These are phyloP conservation scores for Nudaria mundana DNA, from an alignment of 2,888 invertebrate species.

Conservation along the genomic window DNA sequence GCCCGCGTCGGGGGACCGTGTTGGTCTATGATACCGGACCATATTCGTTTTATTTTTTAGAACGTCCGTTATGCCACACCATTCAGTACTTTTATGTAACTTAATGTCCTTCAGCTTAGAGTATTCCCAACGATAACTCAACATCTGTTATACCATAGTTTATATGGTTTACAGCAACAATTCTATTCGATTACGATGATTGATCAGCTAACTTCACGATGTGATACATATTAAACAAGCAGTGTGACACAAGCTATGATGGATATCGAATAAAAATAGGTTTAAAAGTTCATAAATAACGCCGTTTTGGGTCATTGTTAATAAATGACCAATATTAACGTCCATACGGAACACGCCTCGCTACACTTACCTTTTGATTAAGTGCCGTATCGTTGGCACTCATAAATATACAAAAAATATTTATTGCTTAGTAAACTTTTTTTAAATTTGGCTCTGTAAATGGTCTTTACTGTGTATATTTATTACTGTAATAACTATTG, in stretches of 20 bases:
- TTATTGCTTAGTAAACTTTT: neutral
- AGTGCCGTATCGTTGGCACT: slow-evolving; percentile 8
- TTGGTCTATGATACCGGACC: too few relatives aligned
- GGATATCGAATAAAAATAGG: slow-evolving; percentile 56
- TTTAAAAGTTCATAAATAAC: slow-evolving; percentile 54
- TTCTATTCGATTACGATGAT: slow-evolving; percentile 69
- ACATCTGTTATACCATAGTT: too few relatives aligned
- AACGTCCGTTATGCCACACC: too few relatives aligned
- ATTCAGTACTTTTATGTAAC: too few relatives aligned
- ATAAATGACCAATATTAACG: slow-evolving; percentile 39
- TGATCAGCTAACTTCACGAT: slow-evolving; percentile 47
- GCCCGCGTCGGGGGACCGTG: too few relatives aligned
- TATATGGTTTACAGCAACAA: slow-evolving; percentile 24
- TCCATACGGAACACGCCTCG: slow-evolving; percentile 14
- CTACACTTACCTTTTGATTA: slow-evolving; percentile 17
- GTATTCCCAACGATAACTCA: too few relatives aligned
- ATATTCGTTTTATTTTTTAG: too few relatives aligned
- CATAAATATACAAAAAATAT: slow-evolving; percentile 8
- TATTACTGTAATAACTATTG: too few relatives aligned
- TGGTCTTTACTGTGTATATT: too few relatives aligned
- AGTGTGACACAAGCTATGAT: slow-evolving; percentile 66
- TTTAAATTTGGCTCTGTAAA: too few relatives aligned
- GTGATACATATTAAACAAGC: slow-evolving; percentile 46
- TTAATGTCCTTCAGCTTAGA: too few relatives aligned
- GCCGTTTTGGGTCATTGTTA: slow-evolving; percentile 32